Evolutionary conservation across 1,140 invertebrate genomes (phyloP).

Genomic region (Acromyrmex heyeri): DNA sequence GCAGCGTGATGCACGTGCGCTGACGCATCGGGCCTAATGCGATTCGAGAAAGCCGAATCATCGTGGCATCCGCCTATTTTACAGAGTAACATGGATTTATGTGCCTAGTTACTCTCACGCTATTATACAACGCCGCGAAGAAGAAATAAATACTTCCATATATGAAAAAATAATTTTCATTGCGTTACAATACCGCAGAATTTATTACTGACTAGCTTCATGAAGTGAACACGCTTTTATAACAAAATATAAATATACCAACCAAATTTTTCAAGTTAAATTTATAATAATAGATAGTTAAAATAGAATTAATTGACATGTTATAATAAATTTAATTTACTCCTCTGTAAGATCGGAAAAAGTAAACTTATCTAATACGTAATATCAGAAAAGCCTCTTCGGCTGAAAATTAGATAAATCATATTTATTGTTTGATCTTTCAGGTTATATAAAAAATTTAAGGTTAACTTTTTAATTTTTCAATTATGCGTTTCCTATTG

Average conservation of each 20-base stretch:
- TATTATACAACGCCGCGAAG: neutral
- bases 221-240: neutral
- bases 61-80: constrained; percentile 41
- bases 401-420: neutral
- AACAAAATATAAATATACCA: neutral
- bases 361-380: neutral
- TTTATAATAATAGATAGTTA: neutral
- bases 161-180: neutral
- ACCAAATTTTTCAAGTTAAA: neutral
- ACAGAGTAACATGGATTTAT: constrained; percentile 32
- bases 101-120: constrained; percentile 34
- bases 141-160: constrained; percentile 11
- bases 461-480: neutral
- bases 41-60: constrained; percentile 54
- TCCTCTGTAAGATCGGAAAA: neutral
- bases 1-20: constrained; percentile 55
- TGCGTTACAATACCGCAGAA: constrained; percentile 7
- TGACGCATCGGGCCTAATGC: constrained; percentile 45
- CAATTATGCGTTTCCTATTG: neutral
- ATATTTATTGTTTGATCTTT: neutral
- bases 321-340: neutral
- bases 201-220: neutral
- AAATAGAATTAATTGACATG: neutral
- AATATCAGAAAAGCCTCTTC: neutral
- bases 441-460: neutral